phyloP scores from a whole-genome alignment of 2,113 vertebrate species.

The Semnornis frantzii region DNA sequence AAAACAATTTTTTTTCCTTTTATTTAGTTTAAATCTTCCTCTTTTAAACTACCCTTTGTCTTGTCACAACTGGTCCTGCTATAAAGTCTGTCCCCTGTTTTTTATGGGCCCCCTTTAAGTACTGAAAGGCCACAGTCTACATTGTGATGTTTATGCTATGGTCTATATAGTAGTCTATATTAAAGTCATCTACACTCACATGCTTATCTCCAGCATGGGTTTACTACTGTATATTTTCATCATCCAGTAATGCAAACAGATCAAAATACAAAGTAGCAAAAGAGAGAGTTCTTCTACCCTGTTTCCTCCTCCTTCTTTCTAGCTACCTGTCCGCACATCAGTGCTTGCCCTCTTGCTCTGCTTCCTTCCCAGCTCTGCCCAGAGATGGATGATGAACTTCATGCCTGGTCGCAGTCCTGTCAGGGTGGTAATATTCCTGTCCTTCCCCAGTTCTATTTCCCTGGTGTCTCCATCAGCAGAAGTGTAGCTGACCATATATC shows the following conservation, averaged over 20 bases:
- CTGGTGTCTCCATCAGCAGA: conserved; percentile 73
- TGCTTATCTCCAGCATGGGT: background rate
- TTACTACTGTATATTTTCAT: background rate
- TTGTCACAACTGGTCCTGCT: background rate
- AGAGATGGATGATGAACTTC: conserved; percentile 75
- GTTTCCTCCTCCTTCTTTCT: background rate
- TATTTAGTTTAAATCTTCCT: background rate
- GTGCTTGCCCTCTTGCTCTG: conserved; percentile 74
- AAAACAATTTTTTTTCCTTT: background rate
- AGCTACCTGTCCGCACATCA: conserved; percentile 77
- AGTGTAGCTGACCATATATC: conserved; percentile 79
- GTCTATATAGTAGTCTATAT: background rate
- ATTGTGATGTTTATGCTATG: background rate
- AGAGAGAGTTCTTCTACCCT: background rate
- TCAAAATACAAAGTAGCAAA: background rate
- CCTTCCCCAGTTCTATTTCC: conserved; percentile 70
- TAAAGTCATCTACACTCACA: background rate
- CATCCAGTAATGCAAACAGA: background rate
- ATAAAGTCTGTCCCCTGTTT: background rate
- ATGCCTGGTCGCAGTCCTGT: conserved; percentile 73
- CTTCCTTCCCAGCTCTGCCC: conserved; percentile 75
- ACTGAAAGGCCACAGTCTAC: background rate
- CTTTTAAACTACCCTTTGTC: background rate
- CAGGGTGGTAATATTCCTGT: conserved; percentile 66
- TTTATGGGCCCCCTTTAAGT: background rate